Evolutionary conservation across 2,113 vertebrate species (phyloP), one percentile per base, ranked within the genome.

Genomic region (Gallinago undulata): DNA sequence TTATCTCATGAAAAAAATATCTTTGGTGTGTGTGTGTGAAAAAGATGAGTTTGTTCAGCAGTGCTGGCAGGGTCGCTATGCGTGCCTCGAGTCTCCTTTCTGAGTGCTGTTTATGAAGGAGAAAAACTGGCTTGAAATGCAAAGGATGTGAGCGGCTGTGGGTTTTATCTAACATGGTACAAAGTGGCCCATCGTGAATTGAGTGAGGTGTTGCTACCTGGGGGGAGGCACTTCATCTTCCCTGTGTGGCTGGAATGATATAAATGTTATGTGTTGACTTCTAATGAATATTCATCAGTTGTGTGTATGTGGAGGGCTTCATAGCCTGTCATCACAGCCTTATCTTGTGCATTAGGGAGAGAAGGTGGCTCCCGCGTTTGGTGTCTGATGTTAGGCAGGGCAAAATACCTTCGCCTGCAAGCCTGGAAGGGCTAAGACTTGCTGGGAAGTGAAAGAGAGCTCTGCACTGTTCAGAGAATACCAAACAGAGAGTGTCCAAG

Each of bases 401-500:
- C 53, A 41, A 72, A 94, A 82, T 21, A 18, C 48, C 48, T 90
- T 72, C 8, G 21, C 83, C 75, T 83, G 63, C 0, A 18, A 83
- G 89, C 70, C 84, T 86, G 74, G 62, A 19, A 66, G 74, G 70
- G 43, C 68, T 78, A 10, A 10, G 53, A 22, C 56, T 77, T 35
- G 63, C 43, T 86, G 90, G 59, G 25, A 35, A 5, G 51, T 70
- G 90, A 55, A 77, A 86, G 39, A 47, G 83, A 94, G 75, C 92
- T 91, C 64, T 72, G 68, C n/a, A 14, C 23, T 84, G 88, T 85
- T 84, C 43, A 6, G 56, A 84, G 90, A 96, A 94, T 93, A 53
- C 39, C 89, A 90, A 90, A 31, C 60, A 92, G 68, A 85, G 72
- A 89, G 51, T 51, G 50, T 74, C 90, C 96, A 96, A 97, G 96